Percentiles rank a stretch among this genome's conserved stretches.
These are phyloP conservation scores for Alauda arvensis DNA, from an alignment of 2,797 vertebrate genomes.

Conservation along the genomic window DNA sequence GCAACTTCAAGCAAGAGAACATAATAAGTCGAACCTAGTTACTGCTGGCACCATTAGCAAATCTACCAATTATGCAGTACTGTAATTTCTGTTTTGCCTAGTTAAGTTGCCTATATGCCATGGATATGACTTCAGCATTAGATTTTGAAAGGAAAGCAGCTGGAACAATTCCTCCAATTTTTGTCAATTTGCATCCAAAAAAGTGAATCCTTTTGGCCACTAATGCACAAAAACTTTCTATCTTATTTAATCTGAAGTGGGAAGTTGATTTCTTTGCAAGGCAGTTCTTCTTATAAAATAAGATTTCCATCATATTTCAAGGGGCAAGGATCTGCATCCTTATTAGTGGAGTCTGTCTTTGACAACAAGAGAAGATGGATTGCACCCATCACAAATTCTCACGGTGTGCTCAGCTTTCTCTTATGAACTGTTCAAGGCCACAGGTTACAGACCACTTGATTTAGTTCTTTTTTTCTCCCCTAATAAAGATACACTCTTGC, in stretches of 20 bases:
- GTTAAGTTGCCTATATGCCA: background rate
- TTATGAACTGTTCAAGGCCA: background rate
- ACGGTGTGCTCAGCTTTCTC: background rate
- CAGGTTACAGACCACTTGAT: conserved; percentile 19
- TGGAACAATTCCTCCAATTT: background rate
- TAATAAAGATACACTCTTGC: background rate
- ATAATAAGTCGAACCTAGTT: background rate
- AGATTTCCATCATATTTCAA: conserved; percentile 17
- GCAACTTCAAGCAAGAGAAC: conserved; percentile 42
- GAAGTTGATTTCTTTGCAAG: conserved; percentile 27
- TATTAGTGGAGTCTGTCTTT: background rate
- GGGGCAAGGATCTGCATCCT: background rate
- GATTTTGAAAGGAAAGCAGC: background rate
- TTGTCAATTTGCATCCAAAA: background rate
- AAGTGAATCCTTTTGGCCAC: background rate
- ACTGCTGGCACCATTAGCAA: background rate
- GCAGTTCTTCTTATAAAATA: conserved; percentile 28
- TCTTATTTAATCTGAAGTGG: conserved; percentile 33
- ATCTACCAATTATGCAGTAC: background rate
- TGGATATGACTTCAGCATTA: background rate
- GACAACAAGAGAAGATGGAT: background rate
- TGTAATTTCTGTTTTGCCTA: conserved; percentile 21
- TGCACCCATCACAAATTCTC: background rate
- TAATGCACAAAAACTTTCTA: conserved; percentile 15
- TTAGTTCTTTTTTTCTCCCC: background rate